Percentiles rank a stretch among this genome's conserved stretches.
Evolutionary conservation across 2,113 vertebrate genomes (phyloP).

Genomic region (Ptilonorhynchus violaceus): DNA sequence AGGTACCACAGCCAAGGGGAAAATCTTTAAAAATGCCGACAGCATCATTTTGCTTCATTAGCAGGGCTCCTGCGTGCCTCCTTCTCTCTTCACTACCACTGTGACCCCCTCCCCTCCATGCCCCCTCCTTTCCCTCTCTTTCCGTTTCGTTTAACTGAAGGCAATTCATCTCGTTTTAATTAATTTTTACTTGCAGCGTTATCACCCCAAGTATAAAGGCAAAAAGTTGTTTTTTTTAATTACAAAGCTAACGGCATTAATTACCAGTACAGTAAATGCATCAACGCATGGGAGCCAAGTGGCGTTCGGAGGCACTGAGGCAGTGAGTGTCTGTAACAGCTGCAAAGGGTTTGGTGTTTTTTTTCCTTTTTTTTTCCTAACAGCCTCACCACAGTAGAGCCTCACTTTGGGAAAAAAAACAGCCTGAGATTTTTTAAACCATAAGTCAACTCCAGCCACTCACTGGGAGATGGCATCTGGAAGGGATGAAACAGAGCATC

Average conservation of each 20-base stretch:
- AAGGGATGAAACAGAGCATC: not conserved
- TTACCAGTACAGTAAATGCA: constrained; percentile 81
- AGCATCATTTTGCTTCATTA: constrained; percentile 74
- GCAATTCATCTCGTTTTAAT: constrained; percentile 86
- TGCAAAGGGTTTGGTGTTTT: constrained; percentile 47
- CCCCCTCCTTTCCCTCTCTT: constrained; percentile 56
- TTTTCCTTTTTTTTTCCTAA: not conserved
- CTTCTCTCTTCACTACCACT: not conserved
- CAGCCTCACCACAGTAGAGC: constrained; percentile 22
- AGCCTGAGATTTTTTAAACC: not conserved
- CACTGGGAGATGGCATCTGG: not conserved
- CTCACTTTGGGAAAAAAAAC: not conserved
- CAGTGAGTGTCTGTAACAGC: constrained; percentile 64
- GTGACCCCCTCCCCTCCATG: constrained; percentile 29
- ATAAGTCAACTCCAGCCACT: not conserved
- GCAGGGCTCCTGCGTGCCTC: constrained; percentile 47
- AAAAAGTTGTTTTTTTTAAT: constrained; percentile 80
- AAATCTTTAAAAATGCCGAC: constrained; percentile 58
- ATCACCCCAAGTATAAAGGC: constrained; percentile 79
- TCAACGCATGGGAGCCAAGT: constrained; percentile 55
- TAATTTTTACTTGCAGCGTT: constrained; percentile 84
- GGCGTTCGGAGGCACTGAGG: constrained; percentile 67
- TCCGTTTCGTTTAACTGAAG: constrained; percentile 78
- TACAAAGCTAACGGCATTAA: constrained; percentile 83
- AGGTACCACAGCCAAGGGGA: constrained; percentile 50